phyloP scores from a whole-genome alignment of 1,140 invertebrate species.

The Tetramorium parvispinum region DNA sequence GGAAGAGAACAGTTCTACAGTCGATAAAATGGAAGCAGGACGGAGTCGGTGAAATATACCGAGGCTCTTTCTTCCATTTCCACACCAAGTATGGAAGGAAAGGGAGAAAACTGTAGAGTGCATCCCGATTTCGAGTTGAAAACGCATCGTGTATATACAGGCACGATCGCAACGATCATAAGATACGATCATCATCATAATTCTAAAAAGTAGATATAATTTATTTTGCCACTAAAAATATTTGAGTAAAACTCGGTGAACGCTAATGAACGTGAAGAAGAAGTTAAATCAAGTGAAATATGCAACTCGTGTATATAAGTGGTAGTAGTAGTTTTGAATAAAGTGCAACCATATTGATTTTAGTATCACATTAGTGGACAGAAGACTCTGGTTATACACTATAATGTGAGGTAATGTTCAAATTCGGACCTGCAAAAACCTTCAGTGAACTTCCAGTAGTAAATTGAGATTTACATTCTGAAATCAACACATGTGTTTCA shows the following conservation, averaged over 20 bases:
- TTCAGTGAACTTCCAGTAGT: constrained; percentile 64
- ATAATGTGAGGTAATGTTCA: constrained; percentile 34
- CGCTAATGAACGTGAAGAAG: constrained; percentile 73
- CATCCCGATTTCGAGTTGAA: constrained; percentile 62
- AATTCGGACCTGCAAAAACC: constrained; percentile 54
- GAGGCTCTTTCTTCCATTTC: constrained; percentile 62
- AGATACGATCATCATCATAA: constrained; percentile 64
- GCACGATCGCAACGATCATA: constrained; percentile 66
- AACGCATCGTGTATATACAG: constrained; percentile 65
- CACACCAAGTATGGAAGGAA: constrained; percentile 59
- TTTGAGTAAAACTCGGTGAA: constrained; percentile 70
- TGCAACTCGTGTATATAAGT: constrained; percentile 52
- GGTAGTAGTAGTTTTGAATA: constrained; percentile 69
- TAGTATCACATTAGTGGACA: constrained; percentile 62
- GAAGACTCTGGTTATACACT: constrained; percentile 61
- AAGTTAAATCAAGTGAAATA: constrained; percentile 69
- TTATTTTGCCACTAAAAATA: constrained; percentile 63
- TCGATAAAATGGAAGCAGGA: constrained; percentile 71
- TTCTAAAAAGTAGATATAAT: constrained; percentile 64
- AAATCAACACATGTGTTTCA: constrained; percentile 69
- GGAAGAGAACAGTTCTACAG: constrained; percentile 71
- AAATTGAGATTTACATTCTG: constrained; percentile 66
- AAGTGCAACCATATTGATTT: constrained; percentile 62
- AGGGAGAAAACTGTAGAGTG: constrained; percentile 56
- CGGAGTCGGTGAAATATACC: constrained; percentile 60